Conservation (phyloP, 2,888 invertebrate genomes). For the Acanthoscelides obtectus region DNA sequence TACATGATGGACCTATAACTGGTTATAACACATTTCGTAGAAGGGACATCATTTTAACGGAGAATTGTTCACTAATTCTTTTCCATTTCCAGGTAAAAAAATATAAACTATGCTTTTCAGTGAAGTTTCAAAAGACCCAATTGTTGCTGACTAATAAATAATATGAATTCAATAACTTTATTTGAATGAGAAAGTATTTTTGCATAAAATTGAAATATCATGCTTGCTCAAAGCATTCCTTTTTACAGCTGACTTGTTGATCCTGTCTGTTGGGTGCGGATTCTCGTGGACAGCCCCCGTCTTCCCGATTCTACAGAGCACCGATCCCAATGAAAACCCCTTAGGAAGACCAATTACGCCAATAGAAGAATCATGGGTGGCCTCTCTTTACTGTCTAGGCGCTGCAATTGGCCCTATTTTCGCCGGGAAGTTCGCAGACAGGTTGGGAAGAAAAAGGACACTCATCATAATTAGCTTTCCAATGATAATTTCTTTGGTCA, state of each 20-base stretch:
- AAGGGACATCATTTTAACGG: too few species aligned
- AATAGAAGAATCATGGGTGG: conserved; percentile 22
- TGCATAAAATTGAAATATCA: too few species aligned
- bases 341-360: conserved; percentile 9
- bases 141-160: too few species aligned
- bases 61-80: too few species aligned
- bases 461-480: conserved; percentile 60
- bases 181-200: too few species aligned
- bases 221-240: too few species aligned
- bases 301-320: conserved; percentile 23
- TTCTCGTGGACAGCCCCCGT: conserved; percentile 34
- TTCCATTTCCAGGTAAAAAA: too few species aligned
- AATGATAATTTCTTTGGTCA: conserved; percentile 50
- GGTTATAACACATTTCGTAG: too few species aligned
- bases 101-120: too few species aligned
- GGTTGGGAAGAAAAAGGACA: conserved; percentile 59
- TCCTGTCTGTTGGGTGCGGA: conserved; percentile 17
- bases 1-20: too few species aligned
- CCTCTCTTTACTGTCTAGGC: conserved; percentile 19
- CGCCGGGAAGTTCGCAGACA: conserved; percentile 15
- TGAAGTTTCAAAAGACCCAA: too few species aligned
- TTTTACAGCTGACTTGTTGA: conserved; percentile 10
- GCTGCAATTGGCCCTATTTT: conserved; percentile 19
- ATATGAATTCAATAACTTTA: too few species aligned
- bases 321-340: conserved; percentile 9